Percentiles rank a stretch among this genome's conserved stretches.
These are phyloP conservation scores for Cyphomyrus discorhynchus DNA, from an alignment of 2,113 vertebrate species.

Conservation along the genomic window DNA sequence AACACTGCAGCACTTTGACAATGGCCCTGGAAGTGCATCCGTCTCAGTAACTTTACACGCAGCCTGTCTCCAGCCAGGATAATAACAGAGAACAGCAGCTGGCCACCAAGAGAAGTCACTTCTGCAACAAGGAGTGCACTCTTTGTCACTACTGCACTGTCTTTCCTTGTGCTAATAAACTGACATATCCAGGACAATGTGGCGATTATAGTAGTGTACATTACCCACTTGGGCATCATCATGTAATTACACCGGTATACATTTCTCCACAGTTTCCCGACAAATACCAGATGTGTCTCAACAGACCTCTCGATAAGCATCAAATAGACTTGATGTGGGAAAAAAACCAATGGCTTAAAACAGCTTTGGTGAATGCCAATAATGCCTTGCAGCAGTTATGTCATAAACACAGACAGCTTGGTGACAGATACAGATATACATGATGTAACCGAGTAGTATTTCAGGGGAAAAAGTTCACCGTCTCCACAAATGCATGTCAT, in stretches of 20 bases:
- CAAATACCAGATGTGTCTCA: neutral
- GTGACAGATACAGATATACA: neutral
- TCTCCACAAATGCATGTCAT: neutral
- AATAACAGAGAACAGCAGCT: neutral
- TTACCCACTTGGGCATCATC: neutral
- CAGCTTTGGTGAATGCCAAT: neutral
- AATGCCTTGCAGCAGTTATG: neutral
- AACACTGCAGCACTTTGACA: neutral
- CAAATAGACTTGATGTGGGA: neutral
- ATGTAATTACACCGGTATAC: neutral
- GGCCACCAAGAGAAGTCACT: neutral
- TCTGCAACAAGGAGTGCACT: neutral
- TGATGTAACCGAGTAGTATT: neutral
- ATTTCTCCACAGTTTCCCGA: neutral
- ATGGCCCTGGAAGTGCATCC: neutral
- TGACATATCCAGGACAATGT: neutral
- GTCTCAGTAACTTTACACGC: neutral
- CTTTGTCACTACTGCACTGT: neutral
- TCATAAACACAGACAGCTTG: neutral
- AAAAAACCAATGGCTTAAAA: neutral
- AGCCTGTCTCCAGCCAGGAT: neutral
- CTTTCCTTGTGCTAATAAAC: neutral
- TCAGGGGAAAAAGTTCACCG: neutral
- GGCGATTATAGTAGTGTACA: neutral
- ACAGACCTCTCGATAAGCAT: neutral